Conservation (phyloP, 1,140 invertebrate species). For the Drosophila bipectinata region DNA sequence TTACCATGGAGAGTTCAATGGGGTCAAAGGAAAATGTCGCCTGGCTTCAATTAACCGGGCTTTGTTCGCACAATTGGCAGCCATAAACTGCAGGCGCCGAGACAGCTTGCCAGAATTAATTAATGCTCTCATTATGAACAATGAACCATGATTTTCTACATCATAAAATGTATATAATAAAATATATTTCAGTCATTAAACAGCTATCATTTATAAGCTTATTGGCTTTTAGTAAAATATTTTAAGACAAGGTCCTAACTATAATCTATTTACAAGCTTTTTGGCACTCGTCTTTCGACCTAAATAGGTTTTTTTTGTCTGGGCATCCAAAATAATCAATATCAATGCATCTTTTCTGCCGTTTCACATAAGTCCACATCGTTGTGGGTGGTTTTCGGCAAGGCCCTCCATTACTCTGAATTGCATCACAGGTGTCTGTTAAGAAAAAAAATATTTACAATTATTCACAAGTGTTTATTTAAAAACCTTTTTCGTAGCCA, state of each 20-base stretch:
- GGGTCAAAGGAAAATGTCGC: slow-evolving; percentile 34
- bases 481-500: neutral
- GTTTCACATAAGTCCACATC: neutral
- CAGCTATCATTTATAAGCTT: too few species aligned
- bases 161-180: neutral
- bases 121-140: slow-evolving; percentile 20
- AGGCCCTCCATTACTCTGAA: neutral
- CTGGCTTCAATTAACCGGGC: slow-evolving; percentile 39
- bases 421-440: neutral
- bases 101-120: slow-evolving; percentile 22
- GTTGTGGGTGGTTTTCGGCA: neutral
- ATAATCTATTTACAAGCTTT: neutral
- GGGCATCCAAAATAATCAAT: neutral
- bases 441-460: neutral
- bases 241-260: neutral
- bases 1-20: slow-evolving; percentile 3
- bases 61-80: slow-evolving; percentile 39
- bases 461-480: neutral
- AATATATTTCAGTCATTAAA: too few species aligned
- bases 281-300: neutral
- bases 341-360: neutral
- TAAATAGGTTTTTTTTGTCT: neutral
- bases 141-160: slow-evolving; percentile 9
- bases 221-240: too few species aligned
- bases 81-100: slow-evolving; percentile 29